A percentile compares a stretch with the other conserved stretches of the same genome.
These are phyloP conservation scores for Gadus macrocephalus DNA, from an alignment of 2,113 vertebrate species.

Conservation along the genomic window DNA sequence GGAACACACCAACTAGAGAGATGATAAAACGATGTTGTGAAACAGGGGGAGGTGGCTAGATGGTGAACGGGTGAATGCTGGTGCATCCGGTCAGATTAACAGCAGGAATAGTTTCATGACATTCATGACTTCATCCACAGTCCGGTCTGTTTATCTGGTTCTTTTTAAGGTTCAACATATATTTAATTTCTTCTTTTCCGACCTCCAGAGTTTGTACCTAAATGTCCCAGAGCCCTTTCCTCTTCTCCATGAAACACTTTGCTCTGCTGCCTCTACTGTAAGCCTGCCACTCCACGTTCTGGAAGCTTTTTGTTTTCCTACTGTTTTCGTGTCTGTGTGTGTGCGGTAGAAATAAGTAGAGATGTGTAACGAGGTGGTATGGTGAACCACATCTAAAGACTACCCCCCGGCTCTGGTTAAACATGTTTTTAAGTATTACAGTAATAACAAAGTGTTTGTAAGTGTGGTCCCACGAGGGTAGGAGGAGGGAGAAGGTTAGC, in stretches of 20 bases:
- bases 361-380: too few species aligned
- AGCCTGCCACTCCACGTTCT: not conserved
- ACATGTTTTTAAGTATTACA: not conserved
- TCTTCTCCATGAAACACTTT: too few species aligned
- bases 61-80: conserved; percentile 58
- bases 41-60: conserved; percentile 26
- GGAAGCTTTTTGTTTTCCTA: conserved; percentile 6
- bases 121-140: too few species aligned
- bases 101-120: too few species aligned
- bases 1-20: conserved; percentile 46
- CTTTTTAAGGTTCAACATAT: conserved; percentile 55
- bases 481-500: too few species aligned
- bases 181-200: conserved; percentile 34
- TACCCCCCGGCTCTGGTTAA: conserved; percentile 6
- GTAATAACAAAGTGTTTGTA: not conserved
- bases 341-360: conserved; percentile 15
- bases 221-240: conserved; percentile 50
- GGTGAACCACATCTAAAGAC: not conserved
- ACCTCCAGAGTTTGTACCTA: conserved; percentile 76
- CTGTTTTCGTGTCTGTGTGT: conserved; percentile 21
- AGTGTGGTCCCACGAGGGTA: not conserved
- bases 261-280: not conserved
- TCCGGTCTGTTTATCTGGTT: too few species aligned
- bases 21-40: conserved; percentile 37
- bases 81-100: conserved; percentile 68